Conservation (phyloP, 2,888 invertebrate species). For the Eudemis profundana region DNA sequence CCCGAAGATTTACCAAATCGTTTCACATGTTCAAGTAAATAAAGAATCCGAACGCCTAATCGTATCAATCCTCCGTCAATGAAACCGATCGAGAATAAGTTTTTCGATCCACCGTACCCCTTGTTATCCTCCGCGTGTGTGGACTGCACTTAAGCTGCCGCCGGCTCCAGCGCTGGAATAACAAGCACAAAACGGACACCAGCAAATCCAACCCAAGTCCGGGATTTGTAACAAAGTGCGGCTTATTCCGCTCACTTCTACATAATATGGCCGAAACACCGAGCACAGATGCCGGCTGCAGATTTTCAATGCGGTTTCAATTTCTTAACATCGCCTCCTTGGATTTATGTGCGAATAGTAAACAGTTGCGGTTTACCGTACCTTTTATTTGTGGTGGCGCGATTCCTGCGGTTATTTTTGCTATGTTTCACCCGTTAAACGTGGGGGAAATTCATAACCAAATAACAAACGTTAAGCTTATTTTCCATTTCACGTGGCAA, state of each 20-base stretch:
- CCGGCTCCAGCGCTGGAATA: slow-evolving; percentile 65
- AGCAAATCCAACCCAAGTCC: slow-evolving; percentile 75
- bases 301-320: slow-evolving; percentile 68
- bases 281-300: slow-evolving; percentile 67
- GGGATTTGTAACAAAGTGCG: slow-evolving; percentile 80
- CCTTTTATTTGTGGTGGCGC: slow-evolving; percentile 30
- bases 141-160: slow-evolving; percentile 46
- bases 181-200: slow-evolving; percentile 77
- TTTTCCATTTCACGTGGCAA: slow-evolving; percentile 19
- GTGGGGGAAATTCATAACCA: slow-evolving; percentile 25
- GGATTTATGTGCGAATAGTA: slow-evolving; percentile 45
- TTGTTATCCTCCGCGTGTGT: slow-evolving; percentile 52
- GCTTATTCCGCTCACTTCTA: slow-evolving; percentile 71
- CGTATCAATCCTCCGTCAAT: slow-evolving; percentile 30
- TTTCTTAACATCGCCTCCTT: slow-evolving; percentile 56
- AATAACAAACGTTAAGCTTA: slow-evolving; percentile 48
- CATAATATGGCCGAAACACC: slow-evolving; percentile 71
- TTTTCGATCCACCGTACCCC: slow-evolving; percentile 33
- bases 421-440: slow-evolving; percentile 13
- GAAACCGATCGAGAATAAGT: slow-evolving; percentile 34
- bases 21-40: slow-evolving; percentile 12
- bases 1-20: slow-evolving; percentile 1
- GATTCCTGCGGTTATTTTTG: slow-evolving; percentile 32
- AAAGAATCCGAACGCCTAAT: slow-evolving; percentile 7
- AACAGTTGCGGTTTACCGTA: slow-evolving; percentile 34